Percentiles rank a stretch among this genome's conserved stretches.
Conservation (phyloP, 1,140 invertebrate genomes). For the Diabrotica undecimpunctata region DNA sequence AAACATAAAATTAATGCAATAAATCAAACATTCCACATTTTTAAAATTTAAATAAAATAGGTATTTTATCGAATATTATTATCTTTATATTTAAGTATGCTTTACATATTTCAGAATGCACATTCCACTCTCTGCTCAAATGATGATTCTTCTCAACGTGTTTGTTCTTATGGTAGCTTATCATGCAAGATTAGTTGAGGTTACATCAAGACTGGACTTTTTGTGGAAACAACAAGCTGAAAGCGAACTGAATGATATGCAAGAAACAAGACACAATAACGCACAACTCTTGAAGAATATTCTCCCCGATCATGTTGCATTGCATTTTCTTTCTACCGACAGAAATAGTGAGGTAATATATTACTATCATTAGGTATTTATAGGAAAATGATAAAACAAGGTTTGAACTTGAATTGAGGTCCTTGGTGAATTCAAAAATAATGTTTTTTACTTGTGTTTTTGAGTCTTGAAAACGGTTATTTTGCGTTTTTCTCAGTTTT, state of each 20-base stretch:
- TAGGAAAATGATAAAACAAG: no score
- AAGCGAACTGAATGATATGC: constrained; percentile 86
- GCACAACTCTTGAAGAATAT: constrained; percentile 88
- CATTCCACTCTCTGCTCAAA: constrained; percentile 69
- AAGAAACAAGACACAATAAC: constrained; percentile 81
- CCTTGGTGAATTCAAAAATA: no score
- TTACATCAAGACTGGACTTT: constrained; percentile 87
- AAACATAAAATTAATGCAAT: no score
- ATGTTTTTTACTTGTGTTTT: no score
- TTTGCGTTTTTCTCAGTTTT: no score
- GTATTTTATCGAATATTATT: no score
- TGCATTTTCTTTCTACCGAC: constrained; percentile 83
- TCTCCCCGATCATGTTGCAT: constrained; percentile 91
- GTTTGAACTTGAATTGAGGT: no score
- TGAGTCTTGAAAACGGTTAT: no score
- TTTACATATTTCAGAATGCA: not conserved
- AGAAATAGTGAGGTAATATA: constrained; percentile 63
- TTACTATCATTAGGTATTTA: no score
- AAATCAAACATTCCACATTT: no score
- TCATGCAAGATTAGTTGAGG: constrained; percentile 85
- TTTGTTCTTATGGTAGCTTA: constrained; percentile 87
- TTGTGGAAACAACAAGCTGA: constrained; percentile 93
- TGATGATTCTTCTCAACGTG: constrained; percentile 74
- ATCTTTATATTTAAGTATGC: not conserved
- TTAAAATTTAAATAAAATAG: no score